Base-by-base conservation (phyloP, 2,888 invertebrate species). In the Hyles lineata region DNA sequence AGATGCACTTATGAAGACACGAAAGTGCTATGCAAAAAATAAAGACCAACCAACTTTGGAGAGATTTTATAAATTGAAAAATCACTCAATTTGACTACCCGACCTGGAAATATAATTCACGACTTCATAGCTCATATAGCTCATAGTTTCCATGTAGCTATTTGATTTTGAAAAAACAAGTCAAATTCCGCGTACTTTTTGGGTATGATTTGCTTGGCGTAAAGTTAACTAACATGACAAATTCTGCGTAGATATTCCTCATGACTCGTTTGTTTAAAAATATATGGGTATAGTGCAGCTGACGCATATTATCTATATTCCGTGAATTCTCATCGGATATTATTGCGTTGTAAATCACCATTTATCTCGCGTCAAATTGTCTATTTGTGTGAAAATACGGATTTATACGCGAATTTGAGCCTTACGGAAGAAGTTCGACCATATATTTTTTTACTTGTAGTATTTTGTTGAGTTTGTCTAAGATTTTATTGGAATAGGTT, bases 231-330 rank as follows among this genome's bases (percentile, higher is more conserved):
- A 35, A 19, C 52, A 19, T 0, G 19, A 55, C 17, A n/a, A 55
- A 55, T 55, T 55, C 55, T n/a, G 52, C 15, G 52, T 4, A 55
- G 6, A 19, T 55, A 55, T n/a, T 55, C 0, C 19, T n/a, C n/a
- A n/a, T 55, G 55, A 55, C 6, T 55, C 55, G n/a, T n/a, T 55
- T 55, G 55, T 55, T 61, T 61, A 61, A 61, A 61, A 43, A 43
- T 43, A 23, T 17, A 61, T 55, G 19, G 17, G 19, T 29, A 29
- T 4, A 19, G 9, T 63, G 81, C 85, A 85, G 80, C 83, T 79
- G 84, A 79, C 81, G 74, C 76, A 77, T 79, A 84, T 84, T 84
- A 84, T 85, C 81, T 83, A 77, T 71, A 62, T 71, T 71, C 71
- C 29, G 61, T 29, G 61, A 71, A 71, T 71, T 62, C 71, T 61